These are phyloP conservation scores for Melanotaenia pygmaea DNA, from an alignment of 2,797 vertebrate genomes.

Conservation along the genomic window DNA sequence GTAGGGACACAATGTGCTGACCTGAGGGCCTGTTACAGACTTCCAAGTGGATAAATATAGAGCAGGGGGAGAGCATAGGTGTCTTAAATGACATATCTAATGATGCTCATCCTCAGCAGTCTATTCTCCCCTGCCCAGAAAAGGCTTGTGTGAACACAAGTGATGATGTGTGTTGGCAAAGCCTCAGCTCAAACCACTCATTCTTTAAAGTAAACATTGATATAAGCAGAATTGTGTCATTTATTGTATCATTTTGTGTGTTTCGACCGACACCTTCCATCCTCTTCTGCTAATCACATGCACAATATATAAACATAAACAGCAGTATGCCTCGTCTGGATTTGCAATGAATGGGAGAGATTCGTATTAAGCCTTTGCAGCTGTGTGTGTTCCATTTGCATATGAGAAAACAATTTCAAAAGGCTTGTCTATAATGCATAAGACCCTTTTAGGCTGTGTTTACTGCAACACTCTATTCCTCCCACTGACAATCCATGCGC, in stretches of 20 bases:
- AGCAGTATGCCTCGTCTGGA: constrained; percentile 66
- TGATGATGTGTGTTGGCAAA: constrained; percentile 28
- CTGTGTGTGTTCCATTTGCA: constrained; percentile 77
- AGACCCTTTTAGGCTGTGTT: constrained; percentile 84
- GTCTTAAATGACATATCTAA: constrained; percentile 78
- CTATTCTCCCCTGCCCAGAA: constrained; percentile 47
- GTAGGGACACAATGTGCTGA: constrained; percentile 69
- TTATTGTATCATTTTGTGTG: constrained; percentile 49
- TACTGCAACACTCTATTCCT: constrained; percentile 79
- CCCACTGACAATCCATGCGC: constrained; percentile 79
- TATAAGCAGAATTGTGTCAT: constrained; percentile 50
- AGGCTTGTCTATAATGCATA: constrained; percentile 85
- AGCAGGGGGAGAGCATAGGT: constrained; percentile 62
- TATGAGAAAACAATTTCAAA: constrained; percentile 79
- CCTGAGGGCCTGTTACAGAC: constrained; percentile 70
- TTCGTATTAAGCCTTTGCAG: constrained; percentile 72
- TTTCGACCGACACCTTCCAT: constrained; percentile 54
- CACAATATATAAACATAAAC: constrained; percentile 74
- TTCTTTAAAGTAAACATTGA: constrained; percentile 63
- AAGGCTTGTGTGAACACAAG: constrained; percentile 52
- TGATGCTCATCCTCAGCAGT: constrained; percentile 65
- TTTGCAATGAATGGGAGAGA: constrained; percentile 58
- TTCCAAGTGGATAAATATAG: constrained; percentile 76
- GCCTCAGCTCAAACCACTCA: constrained; percentile 38
- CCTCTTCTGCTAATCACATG: constrained; percentile 26